Percentiles rank a stretch among this genome's conserved stretches.
These are phyloP conservation scores for Poecile montanus DNA, from an alignment of 2,797 vertebrate genomes.

Conservation along the genomic window DNA sequence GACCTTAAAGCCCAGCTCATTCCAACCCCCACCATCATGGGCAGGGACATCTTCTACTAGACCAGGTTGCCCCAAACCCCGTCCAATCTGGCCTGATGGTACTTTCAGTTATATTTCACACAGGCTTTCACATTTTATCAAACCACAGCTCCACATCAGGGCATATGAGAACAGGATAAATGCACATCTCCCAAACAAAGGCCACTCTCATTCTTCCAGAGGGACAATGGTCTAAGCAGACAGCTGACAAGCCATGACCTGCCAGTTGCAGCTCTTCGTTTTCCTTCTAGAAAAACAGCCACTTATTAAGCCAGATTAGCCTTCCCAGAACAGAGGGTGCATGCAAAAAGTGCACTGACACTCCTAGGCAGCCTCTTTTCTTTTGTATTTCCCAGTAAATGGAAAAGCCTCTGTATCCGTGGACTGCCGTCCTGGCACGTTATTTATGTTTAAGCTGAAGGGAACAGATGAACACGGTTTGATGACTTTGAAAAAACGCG, in stretches of 20 bases:
- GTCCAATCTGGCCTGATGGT: neutral
- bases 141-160: neutral
- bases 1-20: neutral
- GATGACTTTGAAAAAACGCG: slow-evolving; percentile 71
- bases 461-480: slow-evolving; percentile 75
- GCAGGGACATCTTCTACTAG: neutral
- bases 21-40: neutral
- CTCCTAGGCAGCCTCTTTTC: neutral
- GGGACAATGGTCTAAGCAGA: neutral
- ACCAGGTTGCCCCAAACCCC: neutral
- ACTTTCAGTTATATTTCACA: neutral
- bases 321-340: neutral
- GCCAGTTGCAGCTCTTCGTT: neutral
- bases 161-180: neutral
- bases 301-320: neutral
- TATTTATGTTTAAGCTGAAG: slow-evolving; percentile 76
- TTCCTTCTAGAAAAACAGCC: neutral
- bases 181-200: neutral
- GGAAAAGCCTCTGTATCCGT: slow-evolving; percentile 77
- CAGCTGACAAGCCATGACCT: neutral
- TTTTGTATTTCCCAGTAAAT: slow-evolving; percentile 64
- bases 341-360: neutral
- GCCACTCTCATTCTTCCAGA: neutral
- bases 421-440: slow-evolving; percentile 61
- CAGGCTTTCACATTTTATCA: neutral